These are phyloP conservation scores for Setipinna tenuifilis DNA, from an alignment of 2,797 vertebrate species.

Conservation along the genomic window DNA sequence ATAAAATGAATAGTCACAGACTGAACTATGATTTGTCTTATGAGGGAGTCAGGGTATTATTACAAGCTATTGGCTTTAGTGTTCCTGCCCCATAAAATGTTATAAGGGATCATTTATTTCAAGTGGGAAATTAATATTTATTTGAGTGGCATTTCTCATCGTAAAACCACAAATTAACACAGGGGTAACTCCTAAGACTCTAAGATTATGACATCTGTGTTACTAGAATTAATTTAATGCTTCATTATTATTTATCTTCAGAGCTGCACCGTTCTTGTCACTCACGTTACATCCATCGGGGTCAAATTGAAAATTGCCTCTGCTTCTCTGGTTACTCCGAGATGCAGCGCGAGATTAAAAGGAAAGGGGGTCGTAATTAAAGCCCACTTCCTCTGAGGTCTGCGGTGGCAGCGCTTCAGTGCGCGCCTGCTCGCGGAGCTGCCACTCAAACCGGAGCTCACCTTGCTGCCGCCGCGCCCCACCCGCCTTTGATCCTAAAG, in stretches of 20 bases:
- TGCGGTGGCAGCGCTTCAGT: constrained; percentile 19
- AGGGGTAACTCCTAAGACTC: not conserved
- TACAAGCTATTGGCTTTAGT: not conserved
- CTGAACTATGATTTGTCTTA: not conserved
- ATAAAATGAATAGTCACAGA: too few relatives aligned
- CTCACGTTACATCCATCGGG: not conserved
- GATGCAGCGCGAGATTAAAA: constrained; percentile 15
- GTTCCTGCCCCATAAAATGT: not conserved
- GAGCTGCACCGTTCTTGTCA: not conserved
- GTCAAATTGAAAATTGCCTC: not conserved
- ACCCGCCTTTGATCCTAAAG: constrained; percentile 58
- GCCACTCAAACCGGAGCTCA: constrained; percentile 40
- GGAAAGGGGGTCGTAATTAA: constrained; percentile 17
- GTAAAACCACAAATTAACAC: not conserved
- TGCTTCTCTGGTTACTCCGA: not conserved
- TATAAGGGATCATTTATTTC: not conserved
- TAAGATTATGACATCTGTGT: not conserved
- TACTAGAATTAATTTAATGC: not conserved
- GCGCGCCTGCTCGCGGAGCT: constrained; percentile 32
- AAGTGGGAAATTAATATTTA: not conserved
- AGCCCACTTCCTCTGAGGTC: constrained; percentile 36
- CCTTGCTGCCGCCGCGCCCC: constrained; percentile 29
- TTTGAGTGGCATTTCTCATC: not conserved
- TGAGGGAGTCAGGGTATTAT: not conserved
- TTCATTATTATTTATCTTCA: not conserved